These are phyloP conservation scores for Pteromalus puparum DNA, from an alignment of 1,140 invertebrate species.

Conservation along the genomic window DNA sequence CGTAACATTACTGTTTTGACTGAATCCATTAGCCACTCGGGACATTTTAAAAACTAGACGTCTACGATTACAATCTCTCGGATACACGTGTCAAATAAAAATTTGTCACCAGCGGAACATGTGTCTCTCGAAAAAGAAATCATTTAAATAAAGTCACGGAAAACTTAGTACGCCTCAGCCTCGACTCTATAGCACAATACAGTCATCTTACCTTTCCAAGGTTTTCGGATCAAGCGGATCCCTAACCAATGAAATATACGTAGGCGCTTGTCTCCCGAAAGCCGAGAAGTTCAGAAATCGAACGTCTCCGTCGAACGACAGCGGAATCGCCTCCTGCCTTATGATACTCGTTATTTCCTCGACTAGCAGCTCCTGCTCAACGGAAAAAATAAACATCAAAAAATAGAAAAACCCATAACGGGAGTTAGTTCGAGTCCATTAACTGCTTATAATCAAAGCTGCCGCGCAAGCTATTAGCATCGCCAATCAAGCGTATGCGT, in stretches of 20 bases:
- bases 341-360: conserved; percentile 77
- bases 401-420: neutral
- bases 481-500: neutral
- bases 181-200: neutral
- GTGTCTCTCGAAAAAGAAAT: no score
- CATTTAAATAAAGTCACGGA: neutral
- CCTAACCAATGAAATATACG: conserved; percentile 81
- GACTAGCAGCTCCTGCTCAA: conserved; percentile 75
- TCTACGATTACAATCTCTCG: no score
- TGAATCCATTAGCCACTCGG: no score
- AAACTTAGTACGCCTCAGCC: neutral
- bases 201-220: conserved; percentile 63
- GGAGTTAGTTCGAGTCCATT: neutral
- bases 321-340: conserved; percentile 76
- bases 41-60: no score
- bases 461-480: neutral
- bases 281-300: conserved; percentile 81
- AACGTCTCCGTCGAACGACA: conserved; percentile 80
- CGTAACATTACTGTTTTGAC: no score
- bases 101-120: no score
- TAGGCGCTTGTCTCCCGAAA: conserved; percentile 78
- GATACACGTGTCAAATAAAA: no score
- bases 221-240: conserved; percentile 76
- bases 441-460: neutral
- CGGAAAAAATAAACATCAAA: neutral